Evolutionary conservation across 2,113 vertebrate species (phyloP).

Genomic region (Thamnophis sirtalis): DNA sequence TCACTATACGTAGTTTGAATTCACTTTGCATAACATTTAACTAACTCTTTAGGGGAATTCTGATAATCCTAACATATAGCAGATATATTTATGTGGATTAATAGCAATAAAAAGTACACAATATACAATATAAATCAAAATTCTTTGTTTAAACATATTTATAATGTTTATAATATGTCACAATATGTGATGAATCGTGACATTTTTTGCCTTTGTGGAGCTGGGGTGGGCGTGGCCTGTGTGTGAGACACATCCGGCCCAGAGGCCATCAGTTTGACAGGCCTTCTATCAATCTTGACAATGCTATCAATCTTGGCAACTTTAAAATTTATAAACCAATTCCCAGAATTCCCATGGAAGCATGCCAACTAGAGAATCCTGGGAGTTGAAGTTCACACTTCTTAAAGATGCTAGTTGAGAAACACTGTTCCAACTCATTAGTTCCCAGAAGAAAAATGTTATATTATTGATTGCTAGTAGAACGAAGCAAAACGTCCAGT

Average conservation of each 20-base stretch:
- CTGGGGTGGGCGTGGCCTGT: too few relatives aligned
- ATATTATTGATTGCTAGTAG: neutral
- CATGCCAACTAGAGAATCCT: neutral
- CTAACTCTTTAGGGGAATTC: neutral
- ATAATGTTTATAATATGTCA: too few relatives aligned
- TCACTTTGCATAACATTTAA: neutral
- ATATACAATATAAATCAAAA: neutral
- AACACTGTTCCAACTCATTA: neutral
- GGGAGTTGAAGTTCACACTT: neutral
- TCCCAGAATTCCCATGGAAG: neutral
- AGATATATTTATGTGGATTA: constrained; percentile 1
- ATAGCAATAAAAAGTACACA: neutral
- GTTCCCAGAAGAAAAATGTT: constrained; percentile 2
- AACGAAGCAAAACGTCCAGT: neutral
- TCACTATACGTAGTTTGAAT: neutral
- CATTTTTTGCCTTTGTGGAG: too few relatives aligned
- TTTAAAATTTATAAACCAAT: neutral
- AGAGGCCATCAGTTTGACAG: too few relatives aligned
- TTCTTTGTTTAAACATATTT: neutral
- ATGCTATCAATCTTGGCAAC: neutral
- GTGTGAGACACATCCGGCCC: too few relatives aligned
- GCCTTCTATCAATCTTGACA: neutral
- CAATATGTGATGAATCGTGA: too few relatives aligned
- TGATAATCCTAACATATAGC: neutral
- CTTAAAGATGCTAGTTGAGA: neutral